These are phyloP conservation scores for Prunella fulvescens DNA, from an alignment of 2,113 vertebrate genomes.

Conservation along the genomic window DNA sequence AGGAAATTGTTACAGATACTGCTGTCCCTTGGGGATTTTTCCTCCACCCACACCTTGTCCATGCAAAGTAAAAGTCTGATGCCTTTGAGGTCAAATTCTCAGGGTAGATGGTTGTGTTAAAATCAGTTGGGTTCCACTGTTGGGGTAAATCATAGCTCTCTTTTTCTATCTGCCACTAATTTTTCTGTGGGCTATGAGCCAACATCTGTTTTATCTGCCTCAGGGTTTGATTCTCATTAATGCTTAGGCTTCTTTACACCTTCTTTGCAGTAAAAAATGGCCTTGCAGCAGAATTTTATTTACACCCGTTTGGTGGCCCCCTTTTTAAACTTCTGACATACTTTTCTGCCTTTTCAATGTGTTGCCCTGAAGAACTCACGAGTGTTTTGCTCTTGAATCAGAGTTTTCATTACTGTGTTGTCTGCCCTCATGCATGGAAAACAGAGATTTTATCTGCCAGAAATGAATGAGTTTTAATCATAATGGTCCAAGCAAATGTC, in stretches of 20 bases:
- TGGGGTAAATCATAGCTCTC: neutral
- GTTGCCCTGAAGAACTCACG: neutral
- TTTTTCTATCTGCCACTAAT: neutral
- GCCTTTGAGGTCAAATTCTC: neutral
- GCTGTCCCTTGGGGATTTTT: neutral
- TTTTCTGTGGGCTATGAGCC: neutral
- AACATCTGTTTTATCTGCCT: neutral
- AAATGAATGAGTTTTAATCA: neutral
- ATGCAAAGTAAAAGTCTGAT: neutral
- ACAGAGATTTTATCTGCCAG: constrained; percentile 10
- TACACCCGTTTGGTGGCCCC: neutral
- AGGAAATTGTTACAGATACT: neutral
- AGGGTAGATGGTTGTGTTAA: neutral
- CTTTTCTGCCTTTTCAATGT: neutral
- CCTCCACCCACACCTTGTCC: neutral
- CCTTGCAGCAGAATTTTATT: neutral
- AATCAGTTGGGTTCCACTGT: neutral
- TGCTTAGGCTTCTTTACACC: neutral
- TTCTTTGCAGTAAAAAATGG: neutral
- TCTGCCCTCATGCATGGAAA: neutral
- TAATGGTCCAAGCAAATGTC: constrained; percentile 22
- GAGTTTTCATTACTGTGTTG: neutral
- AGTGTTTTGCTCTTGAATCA: neutral
- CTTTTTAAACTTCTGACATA: neutral
- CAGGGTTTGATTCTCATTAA: neutral